These are phyloP conservation scores for Caenorhabditis briggsae DNA, from an alignment of 1,140 invertebrate species.

Conservation along the genomic window DNA sequence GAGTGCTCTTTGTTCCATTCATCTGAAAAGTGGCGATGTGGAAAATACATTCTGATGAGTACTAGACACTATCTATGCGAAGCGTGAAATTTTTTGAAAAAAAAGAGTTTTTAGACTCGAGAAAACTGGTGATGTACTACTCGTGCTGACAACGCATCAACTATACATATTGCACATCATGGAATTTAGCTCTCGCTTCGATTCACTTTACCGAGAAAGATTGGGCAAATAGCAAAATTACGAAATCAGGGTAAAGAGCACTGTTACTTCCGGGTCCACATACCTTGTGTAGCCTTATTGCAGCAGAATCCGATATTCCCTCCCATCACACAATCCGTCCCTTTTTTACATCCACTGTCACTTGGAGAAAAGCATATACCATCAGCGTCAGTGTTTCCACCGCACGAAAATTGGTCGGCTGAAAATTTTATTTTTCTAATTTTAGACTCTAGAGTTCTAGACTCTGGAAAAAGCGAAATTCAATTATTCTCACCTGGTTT, in stretches of 20 bases:
- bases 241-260: too few species aligned
- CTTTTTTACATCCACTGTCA: constrained; percentile 19
- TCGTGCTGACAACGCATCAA: background rate
- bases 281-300: constrained; percentile 32
- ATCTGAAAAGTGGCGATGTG: constrained; percentile 32
- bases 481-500: constrained; percentile 7
- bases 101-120: background rate
- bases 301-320: constrained; percentile 37
- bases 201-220: background rate
- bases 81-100: constrained; percentile 15
- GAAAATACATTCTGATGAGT: background rate
- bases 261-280: background rate
- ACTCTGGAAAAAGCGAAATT: background rate
- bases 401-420: constrained; percentile 44
- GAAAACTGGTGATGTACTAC: background rate
- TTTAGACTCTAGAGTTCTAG: background rate
- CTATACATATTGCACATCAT: background rate
- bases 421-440: constrained; percentile 5
- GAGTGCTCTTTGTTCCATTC: constrained; percentile 45
- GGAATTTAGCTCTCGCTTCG: background rate
- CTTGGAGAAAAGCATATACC: constrained; percentile 17
- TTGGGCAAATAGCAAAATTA: background rate
- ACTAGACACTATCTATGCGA: background rate
- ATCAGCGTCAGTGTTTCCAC: constrained; percentile 23
- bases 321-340: constrained; percentile 17